phyloP scores from a whole-genome alignment of 2,888 invertebrate species.

The Orchestes rusci region DNA sequence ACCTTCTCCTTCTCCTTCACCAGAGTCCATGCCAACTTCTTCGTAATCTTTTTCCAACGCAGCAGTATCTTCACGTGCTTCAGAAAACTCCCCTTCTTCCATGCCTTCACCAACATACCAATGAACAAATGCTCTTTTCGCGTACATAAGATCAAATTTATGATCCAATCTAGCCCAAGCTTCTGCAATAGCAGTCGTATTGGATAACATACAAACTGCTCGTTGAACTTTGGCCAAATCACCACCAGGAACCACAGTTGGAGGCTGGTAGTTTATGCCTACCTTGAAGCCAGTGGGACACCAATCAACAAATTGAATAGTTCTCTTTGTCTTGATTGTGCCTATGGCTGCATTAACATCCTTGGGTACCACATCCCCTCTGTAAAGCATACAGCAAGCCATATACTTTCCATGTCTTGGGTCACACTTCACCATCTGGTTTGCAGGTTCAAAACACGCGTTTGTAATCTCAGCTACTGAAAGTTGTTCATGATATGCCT shows the following conservation, averaged over 20 bases:
- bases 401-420: conserved; percentile 88
- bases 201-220: conserved; percentile 96
- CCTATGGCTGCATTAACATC: conserved; percentile 91
- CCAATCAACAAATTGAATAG: conserved; percentile 90
- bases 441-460: conserved; percentile 73
- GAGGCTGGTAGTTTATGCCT: too few relatives aligned
- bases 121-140: conserved; percentile 94
- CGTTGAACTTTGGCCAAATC: conserved; percentile 91
- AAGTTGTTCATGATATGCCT: conserved; percentile 56
- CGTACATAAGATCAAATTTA: conserved; percentile 79
- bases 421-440: conserved; percentile 87
- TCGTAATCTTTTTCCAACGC: conserved; percentile 63
- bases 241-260: conserved; percentile 87
- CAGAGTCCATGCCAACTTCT: conserved; percentile 59
- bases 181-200: conserved; percentile 91
- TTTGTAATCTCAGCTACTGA: conserved; percentile 65
- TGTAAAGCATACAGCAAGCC: conserved; percentile 93
- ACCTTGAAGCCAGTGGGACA: too few relatives aligned
- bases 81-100: conserved; percentile 83
- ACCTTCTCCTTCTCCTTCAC: conserved; percentile 42
- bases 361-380: conserved; percentile 80
- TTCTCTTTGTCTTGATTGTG: conserved; percentile 88
- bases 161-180: conserved; percentile 93
- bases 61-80: conserved; percentile 65
- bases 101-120: conserved; percentile 87